These are phyloP conservation scores for Drosophila athabasca DNA, from an alignment of 1,140 invertebrate genomes.

Conservation along the genomic window DNA sequence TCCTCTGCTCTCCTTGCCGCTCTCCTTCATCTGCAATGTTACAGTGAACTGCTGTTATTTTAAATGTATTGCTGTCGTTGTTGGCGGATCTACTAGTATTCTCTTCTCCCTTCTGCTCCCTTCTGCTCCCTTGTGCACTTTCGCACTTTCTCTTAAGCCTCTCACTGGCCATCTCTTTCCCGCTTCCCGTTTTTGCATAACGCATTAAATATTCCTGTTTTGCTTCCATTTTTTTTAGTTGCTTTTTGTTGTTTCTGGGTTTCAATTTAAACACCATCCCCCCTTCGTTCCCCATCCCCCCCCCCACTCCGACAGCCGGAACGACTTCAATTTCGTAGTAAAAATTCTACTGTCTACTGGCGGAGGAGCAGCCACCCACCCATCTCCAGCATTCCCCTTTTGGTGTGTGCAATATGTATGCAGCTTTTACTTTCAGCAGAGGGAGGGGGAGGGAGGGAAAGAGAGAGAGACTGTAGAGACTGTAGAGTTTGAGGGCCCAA, in stretches of 20 bases:
- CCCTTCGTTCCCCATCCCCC: conserved; percentile 27
- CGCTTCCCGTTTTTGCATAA: conserved; percentile 82
- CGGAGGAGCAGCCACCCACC: too few species aligned
- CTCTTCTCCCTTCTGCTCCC: conserved; percentile 6
- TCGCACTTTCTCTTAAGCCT: conserved; percentile 30
- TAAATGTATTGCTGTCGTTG: conserved; percentile 70
- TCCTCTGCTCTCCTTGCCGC: too few species aligned
- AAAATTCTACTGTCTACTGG: conserved; percentile 15
- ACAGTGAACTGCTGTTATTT: conserved; percentile 69
- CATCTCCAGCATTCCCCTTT: too few species aligned
- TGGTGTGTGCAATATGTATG: conserved; percentile 43
- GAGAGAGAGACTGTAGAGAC: too few species aligned
- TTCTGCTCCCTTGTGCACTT: too few species aligned
- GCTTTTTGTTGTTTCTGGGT: conserved; percentile 39
- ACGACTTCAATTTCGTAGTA: too few species aligned
- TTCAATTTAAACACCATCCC: conserved; percentile 76
- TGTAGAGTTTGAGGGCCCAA: conserved; percentile 27
- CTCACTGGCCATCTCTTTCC: conserved; percentile 1
- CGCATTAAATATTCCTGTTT: conserved; percentile 80
- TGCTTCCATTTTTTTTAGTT: conserved; percentile 49
- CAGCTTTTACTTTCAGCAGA: conserved; percentile 67
- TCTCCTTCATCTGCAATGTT: conserved; percentile 25
- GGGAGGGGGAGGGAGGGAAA: not conserved
- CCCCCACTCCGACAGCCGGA: too few species aligned
- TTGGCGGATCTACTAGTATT: conserved; percentile 3